phyloP scores from a whole-genome alignment of 2,888 invertebrate species.

The Xanthorhoe designata region DNA sequence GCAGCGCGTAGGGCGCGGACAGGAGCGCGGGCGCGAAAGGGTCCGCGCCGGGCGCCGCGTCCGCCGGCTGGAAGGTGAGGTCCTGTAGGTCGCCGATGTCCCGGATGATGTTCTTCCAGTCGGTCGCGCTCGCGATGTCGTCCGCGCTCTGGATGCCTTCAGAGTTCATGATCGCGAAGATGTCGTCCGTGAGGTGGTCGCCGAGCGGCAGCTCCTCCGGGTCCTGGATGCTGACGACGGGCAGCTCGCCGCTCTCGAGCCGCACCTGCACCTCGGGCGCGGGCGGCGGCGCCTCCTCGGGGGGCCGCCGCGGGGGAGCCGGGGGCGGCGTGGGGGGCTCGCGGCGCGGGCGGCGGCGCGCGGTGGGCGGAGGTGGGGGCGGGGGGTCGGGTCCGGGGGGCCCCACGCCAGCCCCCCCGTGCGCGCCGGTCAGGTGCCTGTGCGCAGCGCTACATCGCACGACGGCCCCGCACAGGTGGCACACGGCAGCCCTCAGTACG shows the following conservation, averaged over 20 bases:
- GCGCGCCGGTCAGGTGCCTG: conserved; percentile 88
- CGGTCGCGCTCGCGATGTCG: conserved; percentile 77
- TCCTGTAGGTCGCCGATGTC: conserved; percentile 82
- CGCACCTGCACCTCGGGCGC: conserved; percentile 73
- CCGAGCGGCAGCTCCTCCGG: conserved; percentile 79
- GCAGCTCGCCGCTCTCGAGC: conserved; percentile 77
- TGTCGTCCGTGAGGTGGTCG: conserved; percentile 80
- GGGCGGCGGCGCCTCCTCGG: conserved; percentile 64
- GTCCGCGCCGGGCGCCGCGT: conserved; percentile 46
- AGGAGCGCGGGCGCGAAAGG: conserved; percentile 57
- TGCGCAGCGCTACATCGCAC: conserved; percentile 92
- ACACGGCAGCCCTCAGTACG: conserved; percentile 90
- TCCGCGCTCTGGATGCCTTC: conserved; percentile 82
- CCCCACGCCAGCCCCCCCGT: too few relatives aligned
- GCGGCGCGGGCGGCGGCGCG: conserved; percentile 67
- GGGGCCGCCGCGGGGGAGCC: conserved; percentile 59
- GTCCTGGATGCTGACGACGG: conserved; percentile 83
- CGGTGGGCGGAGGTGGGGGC: conserved; percentile 61
- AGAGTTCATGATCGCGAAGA: conserved; percentile 82
- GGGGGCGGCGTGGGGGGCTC: conserved; percentile 59
- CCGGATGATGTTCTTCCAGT: conserved; percentile 82
- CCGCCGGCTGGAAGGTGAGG: conserved; percentile 72
- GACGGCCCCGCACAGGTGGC: conserved; percentile 91
- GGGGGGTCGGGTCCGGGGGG: conserved; percentile 60
- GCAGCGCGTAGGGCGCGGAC: conserved; percentile 46